These are phyloP conservation scores for Pipistrellus nathusii DNA, from an alignment of 2,797 vertebrate genomes.

Conservation along the genomic window DNA sequence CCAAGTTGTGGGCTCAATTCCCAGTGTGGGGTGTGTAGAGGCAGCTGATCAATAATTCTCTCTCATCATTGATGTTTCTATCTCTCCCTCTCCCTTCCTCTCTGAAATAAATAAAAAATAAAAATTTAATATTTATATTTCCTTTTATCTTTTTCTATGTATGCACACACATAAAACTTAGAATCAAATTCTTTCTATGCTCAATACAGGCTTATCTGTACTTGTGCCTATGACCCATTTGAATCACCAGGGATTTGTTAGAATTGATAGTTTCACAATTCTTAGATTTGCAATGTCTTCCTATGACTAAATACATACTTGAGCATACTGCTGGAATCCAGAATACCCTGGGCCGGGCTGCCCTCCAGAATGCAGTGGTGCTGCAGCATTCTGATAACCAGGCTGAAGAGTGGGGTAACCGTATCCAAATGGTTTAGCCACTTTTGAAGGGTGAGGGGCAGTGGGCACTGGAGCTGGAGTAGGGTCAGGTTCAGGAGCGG, in stretches of 20 bases:
- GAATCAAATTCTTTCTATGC: neutral
- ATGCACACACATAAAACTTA: neutral
- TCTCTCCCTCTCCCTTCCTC: no score
- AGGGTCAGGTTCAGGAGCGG: conserved; percentile 75
- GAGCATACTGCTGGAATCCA: conserved; percentile 87
- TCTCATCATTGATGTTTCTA: no score
- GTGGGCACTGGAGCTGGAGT: conserved; percentile 81
- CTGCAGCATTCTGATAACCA: conserved; percentile 90
- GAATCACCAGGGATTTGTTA: neutral
- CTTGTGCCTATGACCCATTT: neutral
- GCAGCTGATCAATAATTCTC: no score
- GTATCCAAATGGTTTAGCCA: conserved; percentile 92
- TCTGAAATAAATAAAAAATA: neutral
- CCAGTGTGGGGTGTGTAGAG: no score
- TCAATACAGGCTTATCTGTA: neutral
- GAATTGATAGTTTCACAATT: neutral
- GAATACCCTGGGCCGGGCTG: conserved; percentile 84
- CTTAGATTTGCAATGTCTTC: neutral
- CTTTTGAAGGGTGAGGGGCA: conserved; percentile 87
- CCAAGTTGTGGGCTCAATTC: no score
- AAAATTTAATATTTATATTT: neutral
- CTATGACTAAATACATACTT: conserved; percentile 77
- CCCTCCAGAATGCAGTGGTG: conserved; percentile 74
- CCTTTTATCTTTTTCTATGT: neutral
- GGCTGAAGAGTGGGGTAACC: conserved; percentile 93